phyloP scores from a whole-genome alignment of 2,113 vertebrate species.

The Psammodynastes pulverulentus region DNA sequence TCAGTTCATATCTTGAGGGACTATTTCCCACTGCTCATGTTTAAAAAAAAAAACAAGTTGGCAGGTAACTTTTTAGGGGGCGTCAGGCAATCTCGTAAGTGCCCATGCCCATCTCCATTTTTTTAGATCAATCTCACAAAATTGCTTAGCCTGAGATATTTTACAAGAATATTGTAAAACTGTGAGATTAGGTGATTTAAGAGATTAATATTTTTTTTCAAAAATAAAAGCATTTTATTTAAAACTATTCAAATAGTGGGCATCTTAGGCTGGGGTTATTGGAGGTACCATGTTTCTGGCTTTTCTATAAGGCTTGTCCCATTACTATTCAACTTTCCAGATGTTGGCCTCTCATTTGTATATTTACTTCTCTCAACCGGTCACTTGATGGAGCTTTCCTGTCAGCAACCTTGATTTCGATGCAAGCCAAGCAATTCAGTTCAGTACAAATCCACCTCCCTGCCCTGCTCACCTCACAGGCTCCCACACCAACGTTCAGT shows the following conservation, averaged over 20 bases:
- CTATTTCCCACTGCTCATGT: neutral
- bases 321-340: neutral
- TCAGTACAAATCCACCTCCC: neutral
- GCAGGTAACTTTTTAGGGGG: neutral
- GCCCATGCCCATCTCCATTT: neutral
- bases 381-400: neutral
- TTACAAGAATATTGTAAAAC: neutral
- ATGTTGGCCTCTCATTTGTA: neutral
- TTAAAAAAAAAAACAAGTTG: neutral
- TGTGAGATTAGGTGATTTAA: neutral
- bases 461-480: conserved; percentile 82
- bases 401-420: neutral
- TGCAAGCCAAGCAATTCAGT: neutral
- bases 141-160: neutral
- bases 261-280: neutral
- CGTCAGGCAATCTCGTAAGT: neutral
- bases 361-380: neutral
- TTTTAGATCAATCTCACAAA: neutral
- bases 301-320: neutral
- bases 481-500: conserved; percentile 75
- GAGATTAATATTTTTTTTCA: neutral
- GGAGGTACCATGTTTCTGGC: neutral
- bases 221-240: neutral
- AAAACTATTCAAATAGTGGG: neutral
- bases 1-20: neutral